A percentile compares a stretch with the other conserved stretches of the same genome.
These are phyloP conservation scores for Ormyrus rosae DNA, from an alignment of 2,888 invertebrate genomes.

Conservation along the genomic window DNA sequence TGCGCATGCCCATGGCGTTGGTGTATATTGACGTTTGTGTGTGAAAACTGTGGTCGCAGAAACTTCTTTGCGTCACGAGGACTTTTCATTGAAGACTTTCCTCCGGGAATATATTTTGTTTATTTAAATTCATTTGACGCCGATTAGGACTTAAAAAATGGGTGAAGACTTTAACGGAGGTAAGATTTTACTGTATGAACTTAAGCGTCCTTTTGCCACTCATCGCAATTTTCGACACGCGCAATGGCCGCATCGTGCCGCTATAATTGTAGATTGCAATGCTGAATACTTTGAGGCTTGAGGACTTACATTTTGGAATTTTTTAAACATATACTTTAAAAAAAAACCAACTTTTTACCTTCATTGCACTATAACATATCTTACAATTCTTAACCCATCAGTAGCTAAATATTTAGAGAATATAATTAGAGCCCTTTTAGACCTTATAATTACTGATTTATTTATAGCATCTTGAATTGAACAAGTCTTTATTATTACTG, in stretches of 20 bases:
- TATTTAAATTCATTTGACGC: not conserved
- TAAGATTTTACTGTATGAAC: conserved; percentile 57
- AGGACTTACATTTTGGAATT: too few species aligned
- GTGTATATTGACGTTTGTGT: conserved; percentile 16
- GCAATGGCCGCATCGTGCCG: conserved; percentile 42
- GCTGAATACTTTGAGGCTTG: not conserved
- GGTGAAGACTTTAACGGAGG: conserved; percentile 74
- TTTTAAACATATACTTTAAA: not conserved
- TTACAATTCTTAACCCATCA: too few species aligned
- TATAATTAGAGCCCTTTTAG: too few species aligned
- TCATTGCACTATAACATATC: too few species aligned
- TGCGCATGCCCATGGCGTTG: too few species aligned
- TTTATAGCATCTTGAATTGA: too few species aligned
- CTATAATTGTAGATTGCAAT: not conserved
- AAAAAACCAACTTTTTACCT: not conserved
- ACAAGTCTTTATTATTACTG: too few species aligned
- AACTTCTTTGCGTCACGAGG: too few species aligned
- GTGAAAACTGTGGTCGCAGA: too few species aligned
- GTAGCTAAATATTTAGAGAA: too few species aligned
- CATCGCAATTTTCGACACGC: conserved; percentile 12
- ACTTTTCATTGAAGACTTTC: too few species aligned
- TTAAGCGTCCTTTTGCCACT: not conserved
- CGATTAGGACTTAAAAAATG: conserved; percentile 62
- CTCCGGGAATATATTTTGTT: not conserved
- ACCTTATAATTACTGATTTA: too few species aligned